These are phyloP conservation scores for Paedocypris micromegethes DNA, from an alignment of 2,797 vertebrate genomes.

Conservation along the genomic window DNA sequence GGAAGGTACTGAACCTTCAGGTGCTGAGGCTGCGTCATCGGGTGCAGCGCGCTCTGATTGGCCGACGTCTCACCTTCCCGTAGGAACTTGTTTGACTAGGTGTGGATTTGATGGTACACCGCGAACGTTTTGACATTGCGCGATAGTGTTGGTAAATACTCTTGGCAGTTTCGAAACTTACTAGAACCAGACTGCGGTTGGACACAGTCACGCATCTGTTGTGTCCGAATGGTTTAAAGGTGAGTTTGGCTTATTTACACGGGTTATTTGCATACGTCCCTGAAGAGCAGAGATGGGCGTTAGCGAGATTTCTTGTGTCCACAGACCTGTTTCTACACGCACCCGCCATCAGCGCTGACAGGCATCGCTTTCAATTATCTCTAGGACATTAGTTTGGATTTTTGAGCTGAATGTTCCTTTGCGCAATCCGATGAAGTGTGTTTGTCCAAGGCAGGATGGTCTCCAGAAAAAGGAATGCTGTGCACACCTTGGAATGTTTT, in stretches of 20 bases:
- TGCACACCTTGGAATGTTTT: no score
- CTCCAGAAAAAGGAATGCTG: no score
- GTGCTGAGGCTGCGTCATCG: constrained; percentile 37
- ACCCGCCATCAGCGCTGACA: not conserved
- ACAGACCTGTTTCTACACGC: not conserved
- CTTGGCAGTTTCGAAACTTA: no score
- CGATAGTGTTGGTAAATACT: no score
- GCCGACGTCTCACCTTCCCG: constrained; percentile 9
- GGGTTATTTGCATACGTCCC: constrained; percentile 22
- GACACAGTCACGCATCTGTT: no score
- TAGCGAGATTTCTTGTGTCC: not conserved
- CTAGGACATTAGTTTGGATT: no score
- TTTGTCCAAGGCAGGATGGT: no score
- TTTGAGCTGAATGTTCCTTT: no score
- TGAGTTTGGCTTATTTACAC: constrained; percentile 25
- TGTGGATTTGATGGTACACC: not conserved
- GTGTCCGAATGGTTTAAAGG: not conserved
- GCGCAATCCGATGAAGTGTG: no score
- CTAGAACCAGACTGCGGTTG: no score
- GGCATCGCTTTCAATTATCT: not conserved
- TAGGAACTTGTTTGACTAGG: not conserved
- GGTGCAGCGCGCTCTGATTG: constrained; percentile 32
- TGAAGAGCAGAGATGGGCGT: constrained; percentile 3
- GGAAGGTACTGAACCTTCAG: constrained; percentile 37
- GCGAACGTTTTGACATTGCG: not conserved